Conservation (phyloP, 2,888 invertebrate genomes). For the Drosophila picticornis region DNA sequence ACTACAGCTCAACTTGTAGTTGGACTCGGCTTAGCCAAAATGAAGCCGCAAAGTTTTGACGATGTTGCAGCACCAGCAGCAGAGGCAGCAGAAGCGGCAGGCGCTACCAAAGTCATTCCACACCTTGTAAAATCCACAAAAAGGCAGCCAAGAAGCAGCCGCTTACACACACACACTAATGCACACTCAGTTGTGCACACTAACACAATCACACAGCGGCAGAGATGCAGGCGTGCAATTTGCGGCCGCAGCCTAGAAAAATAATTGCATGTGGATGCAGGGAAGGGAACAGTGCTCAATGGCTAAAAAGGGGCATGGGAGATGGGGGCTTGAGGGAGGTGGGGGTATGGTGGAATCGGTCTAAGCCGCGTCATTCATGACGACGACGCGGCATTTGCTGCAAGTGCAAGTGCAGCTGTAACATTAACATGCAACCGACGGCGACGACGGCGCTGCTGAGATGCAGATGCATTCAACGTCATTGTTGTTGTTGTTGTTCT, state of each 20-base stretch:
- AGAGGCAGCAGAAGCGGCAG: conserved; percentile 49
- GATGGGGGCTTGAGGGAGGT: conserved; percentile 1
- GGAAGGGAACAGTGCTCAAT: conserved; percentile 27
- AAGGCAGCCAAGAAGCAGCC: conserved; percentile 60
- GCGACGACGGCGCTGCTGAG: conserved; percentile 44
- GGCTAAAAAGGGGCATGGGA: conserved; percentile 35
- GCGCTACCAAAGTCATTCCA: conserved; percentile 82
- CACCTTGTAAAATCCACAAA: conserved; percentile 81
- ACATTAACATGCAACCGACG: conserved; percentile 77
- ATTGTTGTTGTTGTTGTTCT: conserved; percentile 57
- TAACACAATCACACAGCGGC: conserved; percentile 14
- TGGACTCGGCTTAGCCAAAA: conserved; percentile 63
- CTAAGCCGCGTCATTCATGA: conserved; percentile 75
- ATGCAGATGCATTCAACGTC: conserved; percentile 79
- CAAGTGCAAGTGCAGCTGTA: conserved; percentile 82
- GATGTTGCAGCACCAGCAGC: conserved; percentile 34
- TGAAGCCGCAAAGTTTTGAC: conserved; percentile 66
- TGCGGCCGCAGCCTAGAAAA: conserved; percentile 76
- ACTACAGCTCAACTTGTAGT: conserved; percentile 30
- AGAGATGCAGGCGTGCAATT: conserved; percentile 68
- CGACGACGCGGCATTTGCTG: conserved; percentile 68
- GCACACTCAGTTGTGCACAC: conserved; percentile 7
- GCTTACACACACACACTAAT: conserved; percentile 31
- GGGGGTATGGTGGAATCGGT: conserved; percentile 28
- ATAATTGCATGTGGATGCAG: conserved; percentile 72